phyloP scores from a whole-genome alignment of 1,140 invertebrate species.

The Magallana gigas region DNA sequence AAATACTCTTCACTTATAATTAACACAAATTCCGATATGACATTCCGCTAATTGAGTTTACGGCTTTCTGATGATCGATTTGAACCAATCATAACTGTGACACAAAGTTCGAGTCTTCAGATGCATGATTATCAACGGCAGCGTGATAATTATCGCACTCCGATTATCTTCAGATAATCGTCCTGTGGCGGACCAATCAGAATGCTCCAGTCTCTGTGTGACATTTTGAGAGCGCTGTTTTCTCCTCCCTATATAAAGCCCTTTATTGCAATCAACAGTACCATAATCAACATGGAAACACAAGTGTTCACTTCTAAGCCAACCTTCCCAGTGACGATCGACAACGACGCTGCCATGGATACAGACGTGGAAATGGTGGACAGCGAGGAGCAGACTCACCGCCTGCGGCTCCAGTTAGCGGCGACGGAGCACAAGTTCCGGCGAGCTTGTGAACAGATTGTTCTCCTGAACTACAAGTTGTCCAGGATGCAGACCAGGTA shows the following conservation, averaged over 20 bases:
- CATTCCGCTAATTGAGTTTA: background rate
- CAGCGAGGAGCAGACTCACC: background rate
- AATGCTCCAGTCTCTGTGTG: background rate
- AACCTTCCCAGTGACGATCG: background rate
- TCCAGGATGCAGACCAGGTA: slow-evolving; percentile 53
- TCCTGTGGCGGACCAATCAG: background rate
- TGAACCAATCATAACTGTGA: slow-evolving; percentile 8
- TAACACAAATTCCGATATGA: background rate
- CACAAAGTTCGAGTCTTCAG: background rate
- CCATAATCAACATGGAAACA: background rate
- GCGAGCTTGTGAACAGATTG: slow-evolving; percentile 58
- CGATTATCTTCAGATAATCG: background rate
- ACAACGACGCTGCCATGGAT: background rate
- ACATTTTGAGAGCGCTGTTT: background rate
- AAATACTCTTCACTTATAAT: no score
- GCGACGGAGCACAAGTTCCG: slow-evolving; percentile 56
- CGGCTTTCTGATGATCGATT: background rate
- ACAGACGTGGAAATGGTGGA: background rate
- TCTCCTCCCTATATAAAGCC: background rate
- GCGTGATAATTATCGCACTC: background rate
- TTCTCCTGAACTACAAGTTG: slow-evolving; percentile 55
- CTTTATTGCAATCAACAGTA: background rate
- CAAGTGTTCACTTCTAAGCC: background rate
- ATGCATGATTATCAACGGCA: background rate
- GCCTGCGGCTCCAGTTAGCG: background rate